Evolutionary conservation across 2,797 vertebrate genomes (phyloP).

Genomic region (Malacoraja senta): DNA sequence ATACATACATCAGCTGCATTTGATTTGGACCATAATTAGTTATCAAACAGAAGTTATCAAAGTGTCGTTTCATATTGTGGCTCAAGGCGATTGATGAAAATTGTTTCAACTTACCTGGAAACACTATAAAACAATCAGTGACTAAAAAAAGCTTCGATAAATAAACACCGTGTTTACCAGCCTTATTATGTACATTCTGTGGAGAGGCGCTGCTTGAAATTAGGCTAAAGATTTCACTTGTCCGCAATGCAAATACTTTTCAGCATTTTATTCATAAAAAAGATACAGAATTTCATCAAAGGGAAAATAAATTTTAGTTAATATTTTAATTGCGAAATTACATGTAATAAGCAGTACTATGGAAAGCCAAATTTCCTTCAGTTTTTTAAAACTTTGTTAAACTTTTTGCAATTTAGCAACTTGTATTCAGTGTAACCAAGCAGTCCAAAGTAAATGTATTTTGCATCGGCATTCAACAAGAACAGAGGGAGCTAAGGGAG

Average conservation of each 20-base stretch:
- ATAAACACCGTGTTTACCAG: not conserved
- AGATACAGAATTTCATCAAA: not conserved
- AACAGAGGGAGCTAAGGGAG: too few species aligned
- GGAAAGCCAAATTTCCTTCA: not conserved
- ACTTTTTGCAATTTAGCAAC: not conserved
- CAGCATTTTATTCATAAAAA: not conserved
- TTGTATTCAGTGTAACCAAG: not conserved
- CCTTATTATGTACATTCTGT: not conserved
- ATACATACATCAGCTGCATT: not conserved
- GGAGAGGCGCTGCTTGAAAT: not conserved
- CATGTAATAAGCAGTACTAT: not conserved
- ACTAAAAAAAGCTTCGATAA: not conserved
- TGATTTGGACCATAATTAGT: slow-evolving; percentile 25
- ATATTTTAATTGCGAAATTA: not conserved
- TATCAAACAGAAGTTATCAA: not conserved
- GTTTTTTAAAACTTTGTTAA: not conserved
- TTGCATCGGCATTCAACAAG: too few species aligned
- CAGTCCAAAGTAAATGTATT: not conserved
- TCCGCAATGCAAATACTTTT: not conserved
- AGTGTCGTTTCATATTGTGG: not conserved
- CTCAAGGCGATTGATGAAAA: slow-evolving; percentile 8
- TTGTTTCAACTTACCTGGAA: not conserved
- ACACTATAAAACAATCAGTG: slow-evolving; percentile 1
- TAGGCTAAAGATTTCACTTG: not conserved
- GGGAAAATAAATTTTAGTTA: not conserved